These are phyloP conservation scores for Sturnus vulgaris DNA, from an alignment of 2,113 vertebrate species.

Conservation along the genomic window DNA sequence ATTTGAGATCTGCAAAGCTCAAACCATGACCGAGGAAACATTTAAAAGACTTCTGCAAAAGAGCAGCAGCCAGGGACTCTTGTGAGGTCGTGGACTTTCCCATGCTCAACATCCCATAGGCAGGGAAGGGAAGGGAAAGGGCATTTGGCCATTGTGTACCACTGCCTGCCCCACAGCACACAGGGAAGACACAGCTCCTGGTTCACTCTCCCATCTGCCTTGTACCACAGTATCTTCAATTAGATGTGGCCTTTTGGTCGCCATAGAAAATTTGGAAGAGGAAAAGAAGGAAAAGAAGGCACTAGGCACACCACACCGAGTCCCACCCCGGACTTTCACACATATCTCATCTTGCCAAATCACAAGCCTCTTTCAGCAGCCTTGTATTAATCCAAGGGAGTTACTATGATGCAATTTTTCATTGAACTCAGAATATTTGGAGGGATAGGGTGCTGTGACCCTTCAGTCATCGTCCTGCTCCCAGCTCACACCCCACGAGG, in stretches of 20 bases:
- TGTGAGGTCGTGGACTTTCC: background rate
- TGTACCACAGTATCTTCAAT: background rate
- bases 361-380: background rate
- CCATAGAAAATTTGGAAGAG: fast-evolving
- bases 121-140: background rate
- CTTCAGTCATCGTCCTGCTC: fast-evolving
- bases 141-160: background rate
- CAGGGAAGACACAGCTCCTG: background rate
- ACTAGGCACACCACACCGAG: background rate
- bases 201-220: background rate
- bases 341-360: background rate
- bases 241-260: background rate
- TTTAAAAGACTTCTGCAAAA: background rate
- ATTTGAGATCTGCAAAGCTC: constrained; percentile 7
- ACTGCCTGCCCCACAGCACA: background rate
- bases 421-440: background rate
- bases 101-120: background rate
- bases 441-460: fast-evolving
- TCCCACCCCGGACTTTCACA: background rate
- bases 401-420: background rate
- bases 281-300: background rate
- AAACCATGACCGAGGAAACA: background rate
- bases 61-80: background rate
- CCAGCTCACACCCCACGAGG: fast-evolving
- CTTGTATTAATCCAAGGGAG: background rate